Conservation (phyloP, 2,113 vertebrate species). For the Saguinus midas region DNA sequence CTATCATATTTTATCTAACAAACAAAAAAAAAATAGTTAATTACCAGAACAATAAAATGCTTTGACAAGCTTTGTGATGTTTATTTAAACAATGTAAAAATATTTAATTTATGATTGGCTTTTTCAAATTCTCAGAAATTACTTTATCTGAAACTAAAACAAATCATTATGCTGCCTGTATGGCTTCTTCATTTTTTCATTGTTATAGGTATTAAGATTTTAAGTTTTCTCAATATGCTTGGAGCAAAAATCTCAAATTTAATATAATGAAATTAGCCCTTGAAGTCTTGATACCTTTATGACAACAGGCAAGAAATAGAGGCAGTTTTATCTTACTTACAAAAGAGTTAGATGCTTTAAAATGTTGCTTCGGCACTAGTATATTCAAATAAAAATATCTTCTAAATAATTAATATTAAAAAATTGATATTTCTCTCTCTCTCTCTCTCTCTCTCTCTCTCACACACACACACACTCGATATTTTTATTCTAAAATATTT, state of each 20-base stretch:
- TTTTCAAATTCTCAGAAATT: slow-evolving; percentile 56
- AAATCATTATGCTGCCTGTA: slow-evolving; percentile 42
- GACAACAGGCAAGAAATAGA: neutral
- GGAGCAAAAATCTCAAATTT: slow-evolving; percentile 51
- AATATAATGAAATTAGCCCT: neutral
- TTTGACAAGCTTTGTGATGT: neutral
- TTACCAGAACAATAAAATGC: neutral
- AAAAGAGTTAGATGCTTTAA: slow-evolving; percentile 44
- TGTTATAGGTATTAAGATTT: slow-evolving; percentile 53
- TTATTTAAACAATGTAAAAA: neutral
- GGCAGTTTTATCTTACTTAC: slow-evolving; percentile 37
- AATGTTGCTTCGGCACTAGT: slow-evolving; percentile 1
- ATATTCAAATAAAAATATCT: neutral
- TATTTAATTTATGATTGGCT: neutral
- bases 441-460: no score
- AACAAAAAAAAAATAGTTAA: neutral
- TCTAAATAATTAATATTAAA: neutral
- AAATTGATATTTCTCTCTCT: neutral
- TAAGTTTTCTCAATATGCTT: slow-evolving; percentile 62
- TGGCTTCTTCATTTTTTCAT: slow-evolving; percentile 5
- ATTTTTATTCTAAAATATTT: neutral
- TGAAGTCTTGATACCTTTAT: neutral
- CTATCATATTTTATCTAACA: neutral
- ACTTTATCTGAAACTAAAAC: slow-evolving; percentile 20
- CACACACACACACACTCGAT: no score